Base-by-base conservation (phyloP, 2,888 invertebrate genomes). In the Thecocarcelia acutangulata region DNA sequence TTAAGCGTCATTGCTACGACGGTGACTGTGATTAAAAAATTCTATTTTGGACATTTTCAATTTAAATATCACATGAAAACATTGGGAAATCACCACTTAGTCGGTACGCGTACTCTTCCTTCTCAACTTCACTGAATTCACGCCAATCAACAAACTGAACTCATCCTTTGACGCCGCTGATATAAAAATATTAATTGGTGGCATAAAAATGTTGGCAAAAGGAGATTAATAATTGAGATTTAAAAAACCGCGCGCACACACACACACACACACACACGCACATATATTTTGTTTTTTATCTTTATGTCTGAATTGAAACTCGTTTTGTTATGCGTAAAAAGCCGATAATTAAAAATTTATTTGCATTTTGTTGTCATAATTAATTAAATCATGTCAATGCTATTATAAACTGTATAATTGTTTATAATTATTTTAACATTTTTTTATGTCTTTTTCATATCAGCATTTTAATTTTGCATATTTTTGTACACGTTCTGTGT, bases 371-470 rank as follows among this genome's bases (percentile, higher is more conserved):
- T 82, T 82, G 82, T 82, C 82, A 82, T 82, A 82, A 82, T 82
- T 82, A 82, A 82, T 82, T 82, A 82, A 82, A 82, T 82, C 82
- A 78, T 82, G 82, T 82, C 78, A 82, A 78, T 78, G 82, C 74
- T 78, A 61, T 78, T 78, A 78, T 66, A 82, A 75, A 74, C 64
- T 68, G 74, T 66, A 75, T 82, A 82, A 82, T 82, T 82, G 74
- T 82, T 82, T 82, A 82, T 82, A 82, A 82, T 82, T 81, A 81
- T 81, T 78, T 78, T 61, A 59, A 81, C 37, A 46, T 42, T 72
- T 64, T 75, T 76, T 68, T 58, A 42, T n/a, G 1, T n/a, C 28
- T 28, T 50, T 54, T 70, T 63, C 15, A 48, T 56, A 33, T 15
- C 28, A 40, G 17, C 42, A 63, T 56, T 70, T 56, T 69, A 40